Evolutionary conservation across 53 echinoderm and acorn worm species (phyloP).

Genomic region (Apostichopus leukothele): DNA sequence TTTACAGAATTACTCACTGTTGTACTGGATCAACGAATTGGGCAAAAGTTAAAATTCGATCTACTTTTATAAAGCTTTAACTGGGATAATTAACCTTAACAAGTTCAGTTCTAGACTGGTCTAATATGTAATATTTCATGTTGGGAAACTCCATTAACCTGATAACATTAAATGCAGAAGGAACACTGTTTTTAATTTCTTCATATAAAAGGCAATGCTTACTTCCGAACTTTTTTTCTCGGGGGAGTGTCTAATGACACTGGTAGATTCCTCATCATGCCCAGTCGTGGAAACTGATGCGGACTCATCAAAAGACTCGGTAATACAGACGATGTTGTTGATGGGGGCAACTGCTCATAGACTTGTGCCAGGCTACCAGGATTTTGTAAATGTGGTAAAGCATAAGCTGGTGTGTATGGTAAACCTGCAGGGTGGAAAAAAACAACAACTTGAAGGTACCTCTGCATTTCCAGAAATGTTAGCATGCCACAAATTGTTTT

Average conservation of each 20-base stretch:
- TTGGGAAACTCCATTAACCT: not conserved
- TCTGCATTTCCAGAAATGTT: no score
- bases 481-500: no score
- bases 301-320: conserved; percentile 29
- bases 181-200: not conserved
- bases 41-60: no score
- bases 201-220: not conserved
- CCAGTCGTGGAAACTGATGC: conserved; percentile 13
- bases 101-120: no score
- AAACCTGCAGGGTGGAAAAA: not conserved
- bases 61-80: no score
- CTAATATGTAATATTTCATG: not conserved
- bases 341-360: conserved; percentile 34
- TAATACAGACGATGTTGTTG: conserved; percentile 25
- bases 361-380: conserved; percentile 32
- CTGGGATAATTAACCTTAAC: no score
- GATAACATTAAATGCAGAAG: no score
- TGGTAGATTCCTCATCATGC: conserved; percentile 26
- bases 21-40: no score
- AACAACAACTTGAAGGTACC: not conserved
- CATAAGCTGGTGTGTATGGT: conserved; percentile 39
- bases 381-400: conserved; percentile 11
- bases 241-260: conserved; percentile 11
- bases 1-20: no score
- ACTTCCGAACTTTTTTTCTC: conserved; percentile 27